These are phyloP conservation scores for Spatula clypeata DNA, from an alignment of 2,797 vertebrate species.

Conservation along the genomic window DNA sequence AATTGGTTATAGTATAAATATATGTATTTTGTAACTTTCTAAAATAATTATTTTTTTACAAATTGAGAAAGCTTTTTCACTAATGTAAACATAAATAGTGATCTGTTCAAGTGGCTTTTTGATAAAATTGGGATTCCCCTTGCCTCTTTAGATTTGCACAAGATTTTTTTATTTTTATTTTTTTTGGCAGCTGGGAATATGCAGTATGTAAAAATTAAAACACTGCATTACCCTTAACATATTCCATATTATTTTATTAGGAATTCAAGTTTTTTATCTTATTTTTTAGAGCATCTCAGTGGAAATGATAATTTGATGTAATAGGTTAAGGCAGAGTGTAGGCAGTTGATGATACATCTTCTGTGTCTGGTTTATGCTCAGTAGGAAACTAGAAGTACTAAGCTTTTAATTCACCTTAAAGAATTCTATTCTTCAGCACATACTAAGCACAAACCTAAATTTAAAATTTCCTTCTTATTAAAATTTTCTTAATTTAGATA, in stretches of 20 bases:
- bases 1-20: not conserved
- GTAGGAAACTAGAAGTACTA: not conserved
- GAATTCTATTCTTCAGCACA: not conserved
- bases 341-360: not conserved
- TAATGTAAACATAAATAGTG: not conserved
- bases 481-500: not conserved
- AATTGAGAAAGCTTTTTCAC: not conserved
- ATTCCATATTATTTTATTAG: not conserved
- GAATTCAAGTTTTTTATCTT: not conserved
- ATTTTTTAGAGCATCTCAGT: not conserved
- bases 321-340: not conserved
- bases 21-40: slow-evolving; percentile 5
- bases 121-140: not conserved
- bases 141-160: not conserved
- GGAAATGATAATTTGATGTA: not conserved
- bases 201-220: not conserved
- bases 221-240: not conserved
- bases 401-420: not conserved
- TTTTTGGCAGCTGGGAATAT: not conserved
- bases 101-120: not conserved
- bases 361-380: not conserved
- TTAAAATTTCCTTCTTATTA: too few species aligned
- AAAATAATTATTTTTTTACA: not conserved
- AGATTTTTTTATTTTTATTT: not conserved
- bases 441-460: too few species aligned